Conservation (phyloP, 2,888 invertebrate genomes). For the Amiota minor region DNA sequence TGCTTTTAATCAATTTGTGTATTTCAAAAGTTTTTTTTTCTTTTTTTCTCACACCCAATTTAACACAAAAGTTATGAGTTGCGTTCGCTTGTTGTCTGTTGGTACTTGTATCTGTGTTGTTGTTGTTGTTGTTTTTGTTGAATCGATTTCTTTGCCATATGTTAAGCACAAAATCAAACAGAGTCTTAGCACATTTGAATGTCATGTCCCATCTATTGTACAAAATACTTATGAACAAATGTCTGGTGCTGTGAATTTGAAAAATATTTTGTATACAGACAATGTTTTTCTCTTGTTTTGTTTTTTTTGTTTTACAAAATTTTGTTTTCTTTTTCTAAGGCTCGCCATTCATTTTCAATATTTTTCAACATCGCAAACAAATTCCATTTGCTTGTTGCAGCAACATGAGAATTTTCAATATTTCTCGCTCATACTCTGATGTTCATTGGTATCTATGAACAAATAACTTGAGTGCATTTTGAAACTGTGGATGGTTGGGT, state of each 20-base stretch:
- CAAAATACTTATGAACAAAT: too few species aligned
- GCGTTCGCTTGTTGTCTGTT: conserved; percentile 31
- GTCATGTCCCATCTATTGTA: too few species aligned
- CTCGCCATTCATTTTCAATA: too few species aligned
- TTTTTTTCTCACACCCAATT: conserved; percentile 33
- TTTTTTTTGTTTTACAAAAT: conserved; percentile 29
- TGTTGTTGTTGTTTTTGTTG: background rate
- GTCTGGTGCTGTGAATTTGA: too few species aligned
- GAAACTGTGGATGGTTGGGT: conserved; percentile 49
- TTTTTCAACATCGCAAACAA: too few species aligned
- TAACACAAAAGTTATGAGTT: conserved; percentile 34
- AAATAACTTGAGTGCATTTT: conserved; percentile 47
- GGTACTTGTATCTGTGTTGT: background rate
- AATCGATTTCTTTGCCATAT: conserved; percentile 45
- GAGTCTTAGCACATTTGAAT: background rate
- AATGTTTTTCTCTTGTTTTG: too few species aligned
- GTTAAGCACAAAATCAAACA: conserved; percentile 54
- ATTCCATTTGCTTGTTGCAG: too few species aligned
- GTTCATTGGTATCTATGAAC: too few species aligned
- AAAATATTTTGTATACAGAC: too few species aligned
- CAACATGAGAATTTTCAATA: too few species aligned
- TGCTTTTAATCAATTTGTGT: conserved; percentile 21
- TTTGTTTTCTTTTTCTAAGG: too few species aligned
- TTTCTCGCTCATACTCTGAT: too few species aligned
- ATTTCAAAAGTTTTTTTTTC: conserved; percentile 22